phyloP scores from a whole-genome alignment of 2,797 vertebrate genomes.

The Microctenopoma stevenorrisi region DNA sequence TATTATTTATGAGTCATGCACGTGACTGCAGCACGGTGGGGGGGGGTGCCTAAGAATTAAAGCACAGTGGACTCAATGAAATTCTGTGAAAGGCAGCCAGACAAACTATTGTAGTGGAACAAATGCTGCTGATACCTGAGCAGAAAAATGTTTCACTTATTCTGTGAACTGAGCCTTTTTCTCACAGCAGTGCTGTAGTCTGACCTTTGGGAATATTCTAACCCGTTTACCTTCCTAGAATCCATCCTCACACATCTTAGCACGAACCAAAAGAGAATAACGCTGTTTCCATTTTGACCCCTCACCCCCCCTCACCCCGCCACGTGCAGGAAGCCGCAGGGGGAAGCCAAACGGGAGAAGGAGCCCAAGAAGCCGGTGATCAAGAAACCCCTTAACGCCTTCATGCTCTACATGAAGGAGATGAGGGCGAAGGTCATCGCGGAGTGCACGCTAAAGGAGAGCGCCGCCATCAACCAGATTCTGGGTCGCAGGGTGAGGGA shows the following conservation, averaged over 20 bases:
- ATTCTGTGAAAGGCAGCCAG: background rate
- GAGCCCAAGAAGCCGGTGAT: slow-evolving; percentile 98
- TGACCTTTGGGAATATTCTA: too few species aligned
- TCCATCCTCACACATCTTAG: too few species aligned
- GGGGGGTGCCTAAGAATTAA: background rate
- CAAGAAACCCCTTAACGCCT: slow-evolving; percentile 98
- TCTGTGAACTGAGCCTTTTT: too few species aligned
- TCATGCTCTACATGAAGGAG: slow-evolving; percentile 99
- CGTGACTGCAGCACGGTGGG: background rate
- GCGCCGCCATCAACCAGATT: slow-evolving; percentile 99
- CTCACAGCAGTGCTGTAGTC: too few species aligned
- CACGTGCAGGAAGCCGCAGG: slow-evolving; percentile 89
- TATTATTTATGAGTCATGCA: background rate
- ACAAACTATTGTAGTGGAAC: background rate
- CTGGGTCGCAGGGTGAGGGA: slow-evolving; percentile 93
- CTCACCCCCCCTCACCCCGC: too few species aligned
- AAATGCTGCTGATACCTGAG: background rate
- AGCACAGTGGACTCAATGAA: background rate
- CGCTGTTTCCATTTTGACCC: background rate
- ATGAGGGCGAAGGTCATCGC: slow-evolving; percentile 99
- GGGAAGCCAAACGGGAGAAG: slow-evolving; percentile 94
- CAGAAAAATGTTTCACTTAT: too few species aligned
- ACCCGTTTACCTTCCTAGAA: too few species aligned
- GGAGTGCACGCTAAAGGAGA: slow-evolving; percentile 98
- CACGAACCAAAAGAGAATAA: background rate